A percentile compares a stretch with the other conserved stretches of the same genome.
phyloP scores from a whole-genome alignment of 1,140 invertebrate genomes.

The Drosophila baimaii region DNA sequence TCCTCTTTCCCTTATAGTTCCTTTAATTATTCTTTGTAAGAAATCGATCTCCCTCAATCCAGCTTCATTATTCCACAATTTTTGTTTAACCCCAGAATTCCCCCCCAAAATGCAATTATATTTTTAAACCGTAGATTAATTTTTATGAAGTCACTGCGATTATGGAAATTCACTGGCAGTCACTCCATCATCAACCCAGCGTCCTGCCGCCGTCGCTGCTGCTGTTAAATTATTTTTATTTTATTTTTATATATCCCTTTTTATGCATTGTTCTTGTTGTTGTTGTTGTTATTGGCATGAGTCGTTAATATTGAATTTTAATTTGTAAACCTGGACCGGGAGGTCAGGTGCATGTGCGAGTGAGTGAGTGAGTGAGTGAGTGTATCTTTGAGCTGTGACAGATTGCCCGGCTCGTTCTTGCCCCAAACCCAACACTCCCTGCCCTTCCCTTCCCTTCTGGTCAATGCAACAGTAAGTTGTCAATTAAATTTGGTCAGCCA shows the following conservation, averaged over 20 bases:
- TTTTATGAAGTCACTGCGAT: conserved; percentile 83
- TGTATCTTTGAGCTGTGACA: conserved; percentile 77
- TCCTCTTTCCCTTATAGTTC: no score
- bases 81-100: conserved; percentile 4
- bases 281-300: conserved; percentile 44
- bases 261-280: conserved; percentile 23
- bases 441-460: conserved; percentile 19
- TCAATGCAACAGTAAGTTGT: conserved; percentile 76
- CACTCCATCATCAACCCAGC: conserved; percentile 22
- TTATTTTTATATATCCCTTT: conserved; percentile 36
- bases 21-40: not conserved
- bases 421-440: not conserved
- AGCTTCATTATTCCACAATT: conserved; percentile 33
- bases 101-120: conserved; percentile 69
- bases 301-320: conserved; percentile 84
- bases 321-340: conserved; percentile 71
- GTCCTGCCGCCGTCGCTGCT: conserved; percentile 14
- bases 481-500: conserved; percentile 82
- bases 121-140: conserved; percentile 83
- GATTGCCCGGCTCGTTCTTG: conserved; percentile 58
- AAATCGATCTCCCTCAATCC: not conserved
- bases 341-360: conserved; percentile 45
- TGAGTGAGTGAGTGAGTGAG: conserved; percentile 21
- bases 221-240: conserved; percentile 82
- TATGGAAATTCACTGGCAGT: conserved; percentile 75